Conservation (phyloP, 2,113 vertebrate species). For the Condylura cristata region DNA sequence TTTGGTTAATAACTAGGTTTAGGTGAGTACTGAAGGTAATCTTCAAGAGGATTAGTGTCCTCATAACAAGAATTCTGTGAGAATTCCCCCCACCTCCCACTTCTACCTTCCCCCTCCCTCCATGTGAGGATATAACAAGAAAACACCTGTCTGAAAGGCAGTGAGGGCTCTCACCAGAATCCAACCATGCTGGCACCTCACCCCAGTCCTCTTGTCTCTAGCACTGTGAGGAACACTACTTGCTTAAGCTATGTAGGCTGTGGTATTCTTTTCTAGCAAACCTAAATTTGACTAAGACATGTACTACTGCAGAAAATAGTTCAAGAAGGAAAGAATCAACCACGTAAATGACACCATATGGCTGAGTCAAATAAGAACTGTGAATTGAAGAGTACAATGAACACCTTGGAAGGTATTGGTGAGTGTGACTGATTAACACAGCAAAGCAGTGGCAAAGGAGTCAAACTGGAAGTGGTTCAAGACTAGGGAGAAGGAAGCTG, state of each 20-base stretch:
- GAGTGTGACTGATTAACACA: background rate
- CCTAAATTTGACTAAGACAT: background rate
- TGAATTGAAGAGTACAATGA: background rate
- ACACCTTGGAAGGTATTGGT: background rate
- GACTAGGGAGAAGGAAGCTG: background rate
- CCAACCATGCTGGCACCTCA: background rate
- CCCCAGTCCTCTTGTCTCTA: background rate
- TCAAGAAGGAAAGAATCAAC: background rate
- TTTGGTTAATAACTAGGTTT: background rate
- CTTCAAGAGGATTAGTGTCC: background rate
- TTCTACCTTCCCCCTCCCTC: background rate
- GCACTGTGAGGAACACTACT: background rate
- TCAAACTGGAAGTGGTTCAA: background rate
- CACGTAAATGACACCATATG: background rate
- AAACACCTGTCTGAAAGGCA: background rate
- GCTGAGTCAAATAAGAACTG: background rate
- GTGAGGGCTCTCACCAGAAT: background rate
- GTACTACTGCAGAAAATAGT: background rate
- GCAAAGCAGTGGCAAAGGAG: background rate
- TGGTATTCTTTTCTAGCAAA: background rate
- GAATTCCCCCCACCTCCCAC: no score
- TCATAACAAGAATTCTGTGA: background rate
- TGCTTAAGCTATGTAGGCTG: background rate
- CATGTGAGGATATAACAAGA: background rate
- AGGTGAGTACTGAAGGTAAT: background rate